Evolutionary conservation across 2,113 vertebrate genomes (phyloP).

Genomic region (Sceloporus undulatus): DNA sequence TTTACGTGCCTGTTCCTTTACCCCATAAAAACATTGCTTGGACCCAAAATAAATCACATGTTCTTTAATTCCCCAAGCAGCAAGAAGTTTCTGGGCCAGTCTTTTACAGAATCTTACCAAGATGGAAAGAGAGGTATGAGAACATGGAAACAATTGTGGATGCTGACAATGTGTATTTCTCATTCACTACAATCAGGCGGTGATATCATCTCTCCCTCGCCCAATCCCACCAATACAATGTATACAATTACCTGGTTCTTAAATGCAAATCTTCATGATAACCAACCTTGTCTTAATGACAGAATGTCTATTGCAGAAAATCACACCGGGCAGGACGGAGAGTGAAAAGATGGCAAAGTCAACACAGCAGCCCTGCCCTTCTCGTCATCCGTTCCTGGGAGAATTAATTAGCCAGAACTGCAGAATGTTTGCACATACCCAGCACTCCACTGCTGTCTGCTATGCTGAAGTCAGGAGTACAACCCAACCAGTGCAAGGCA

Average conservation of each 20-base stretch:
- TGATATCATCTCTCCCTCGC: not conserved
- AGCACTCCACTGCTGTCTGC: slow-evolving; percentile 58
- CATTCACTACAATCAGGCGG: not conserved
- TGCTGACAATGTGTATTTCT: not conserved
- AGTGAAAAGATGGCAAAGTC: not conserved
- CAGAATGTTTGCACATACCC: slow-evolving; percentile 30
- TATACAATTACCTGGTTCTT: not conserved
- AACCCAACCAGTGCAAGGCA: slow-evolving; percentile 57
- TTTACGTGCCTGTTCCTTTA: not conserved
- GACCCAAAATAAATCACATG: too few species aligned
- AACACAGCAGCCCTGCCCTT: slow-evolving; percentile 7
- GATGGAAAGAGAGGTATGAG: not conserved
- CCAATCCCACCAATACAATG: too few species aligned
- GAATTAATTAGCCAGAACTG: slow-evolving; percentile 29
- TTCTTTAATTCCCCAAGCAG: not conserved
- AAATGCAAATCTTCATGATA: not conserved
- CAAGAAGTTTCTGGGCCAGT: not conserved
- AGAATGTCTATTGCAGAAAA: not conserved
- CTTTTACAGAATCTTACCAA: not conserved
- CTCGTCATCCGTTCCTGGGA: not conserved
- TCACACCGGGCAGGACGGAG: not conserved
- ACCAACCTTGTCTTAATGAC: not conserved
- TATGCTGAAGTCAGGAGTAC: slow-evolving; percentile 60
- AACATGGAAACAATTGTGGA: not conserved
- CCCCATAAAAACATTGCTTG: not conserved